A percentile compares a stretch with the other conserved stretches of the same genome.
Evolutionary conservation across 1,140 invertebrate species (phyloP).

Genomic region (Phenacoccus solenopsis): DNA sequence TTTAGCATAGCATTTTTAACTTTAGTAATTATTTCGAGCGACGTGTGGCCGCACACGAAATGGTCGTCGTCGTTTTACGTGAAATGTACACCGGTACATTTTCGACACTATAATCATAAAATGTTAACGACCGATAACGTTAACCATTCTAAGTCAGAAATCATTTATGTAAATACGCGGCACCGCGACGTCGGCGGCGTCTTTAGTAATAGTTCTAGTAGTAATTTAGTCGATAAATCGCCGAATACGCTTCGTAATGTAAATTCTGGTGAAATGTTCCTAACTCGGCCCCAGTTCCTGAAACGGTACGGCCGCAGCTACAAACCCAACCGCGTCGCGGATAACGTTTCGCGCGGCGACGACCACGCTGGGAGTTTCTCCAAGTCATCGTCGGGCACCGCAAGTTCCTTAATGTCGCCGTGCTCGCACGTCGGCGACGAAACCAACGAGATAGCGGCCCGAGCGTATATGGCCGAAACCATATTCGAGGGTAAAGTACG

Average conservation of each 20-base stretch:
- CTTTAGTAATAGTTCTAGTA: conserved; percentile 1
- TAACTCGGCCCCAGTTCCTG: neutral
- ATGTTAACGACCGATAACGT: neutral
- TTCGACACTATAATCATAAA: neutral
- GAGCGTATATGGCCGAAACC: conserved; percentile 45
- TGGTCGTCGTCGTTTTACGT: neutral
- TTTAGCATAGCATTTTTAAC: neutral
- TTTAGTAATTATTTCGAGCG: neutral
- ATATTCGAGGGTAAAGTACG: conserved; percentile 50
- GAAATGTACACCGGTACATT: neutral
- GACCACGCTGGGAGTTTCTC: neutral
- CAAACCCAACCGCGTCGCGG: neutral
- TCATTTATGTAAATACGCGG: neutral
- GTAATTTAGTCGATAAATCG: neutral
- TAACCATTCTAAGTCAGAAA: neutral
- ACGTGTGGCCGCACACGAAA: neutral
- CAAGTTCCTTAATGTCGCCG: conserved; percentile 14
- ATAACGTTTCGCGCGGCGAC: neutral
- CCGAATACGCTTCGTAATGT: too few relatives aligned
- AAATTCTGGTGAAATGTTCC: conserved; percentile 11
- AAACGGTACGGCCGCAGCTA: neutral
- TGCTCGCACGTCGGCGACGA: conserved; percentile 28
- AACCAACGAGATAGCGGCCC: conserved; percentile 41
- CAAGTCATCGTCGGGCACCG: neutral
- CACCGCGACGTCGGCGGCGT: too few relatives aligned